phyloP scores from a whole-genome alignment of 2,113 vertebrate genomes.

The Fulmarus glacialis region DNA sequence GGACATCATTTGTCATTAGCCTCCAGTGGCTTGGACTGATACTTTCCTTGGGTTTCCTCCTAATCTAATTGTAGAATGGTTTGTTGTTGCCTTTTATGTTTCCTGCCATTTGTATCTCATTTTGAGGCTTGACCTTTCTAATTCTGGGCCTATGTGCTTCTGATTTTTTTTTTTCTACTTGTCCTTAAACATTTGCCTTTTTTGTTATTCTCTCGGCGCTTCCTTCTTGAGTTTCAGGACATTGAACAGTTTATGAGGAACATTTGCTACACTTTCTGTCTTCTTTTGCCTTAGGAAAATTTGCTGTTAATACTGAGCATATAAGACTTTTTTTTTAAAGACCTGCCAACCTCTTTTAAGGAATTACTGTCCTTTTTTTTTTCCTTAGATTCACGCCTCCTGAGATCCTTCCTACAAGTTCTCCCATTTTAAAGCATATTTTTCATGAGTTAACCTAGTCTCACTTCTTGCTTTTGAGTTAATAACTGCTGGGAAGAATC shows the following conservation, averaged over 20 bases:
- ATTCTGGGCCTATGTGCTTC: background rate
- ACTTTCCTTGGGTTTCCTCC: background rate
- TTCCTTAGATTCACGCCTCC: background rate
- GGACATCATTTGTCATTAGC: background rate
- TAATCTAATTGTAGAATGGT: background rate
- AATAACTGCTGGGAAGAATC: background rate
- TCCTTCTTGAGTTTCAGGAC: background rate
- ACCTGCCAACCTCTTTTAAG: background rate
- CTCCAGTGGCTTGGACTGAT: background rate
- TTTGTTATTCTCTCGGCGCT: background rate
- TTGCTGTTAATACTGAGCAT: background rate
- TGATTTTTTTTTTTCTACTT: background rate
- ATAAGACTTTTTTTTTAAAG: background rate
- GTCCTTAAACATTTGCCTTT: background rate
- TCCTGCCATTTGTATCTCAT: background rate
- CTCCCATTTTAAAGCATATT: background rate
- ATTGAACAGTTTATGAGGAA: background rate
- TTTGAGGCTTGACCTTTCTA: background rate
- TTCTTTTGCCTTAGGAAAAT: background rate
- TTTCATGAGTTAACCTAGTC: background rate
- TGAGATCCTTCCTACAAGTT: background rate
- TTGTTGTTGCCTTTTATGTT: background rate
- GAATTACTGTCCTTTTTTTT: background rate
- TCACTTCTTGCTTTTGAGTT: background rate
- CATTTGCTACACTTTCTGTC: background rate